These are phyloP conservation scores for Amphiprion ocellaris DNA, from an alignment of 2,113 vertebrate genomes.

Conservation along the genomic window DNA sequence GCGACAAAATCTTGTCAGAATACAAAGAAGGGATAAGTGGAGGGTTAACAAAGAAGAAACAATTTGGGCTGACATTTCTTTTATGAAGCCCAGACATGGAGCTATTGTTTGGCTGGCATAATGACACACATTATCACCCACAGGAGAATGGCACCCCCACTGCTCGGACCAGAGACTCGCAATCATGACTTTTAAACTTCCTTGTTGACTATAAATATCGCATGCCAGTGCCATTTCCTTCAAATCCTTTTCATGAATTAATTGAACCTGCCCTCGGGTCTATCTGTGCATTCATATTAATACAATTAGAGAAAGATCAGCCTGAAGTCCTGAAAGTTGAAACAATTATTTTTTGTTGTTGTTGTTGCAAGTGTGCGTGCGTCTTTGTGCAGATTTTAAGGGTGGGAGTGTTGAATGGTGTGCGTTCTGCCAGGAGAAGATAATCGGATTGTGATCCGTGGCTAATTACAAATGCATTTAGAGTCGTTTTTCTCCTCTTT, in stretches of 20 bases:
- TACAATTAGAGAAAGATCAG: background rate
- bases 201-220: constrained; percentile 7
- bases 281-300: background rate
- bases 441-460: constrained; percentile 69
- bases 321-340: constrained; percentile 52
- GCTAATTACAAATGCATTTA: constrained; percentile 72
- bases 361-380: background rate
- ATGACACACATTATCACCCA: constrained; percentile 57
- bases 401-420: constrained; percentile 68
- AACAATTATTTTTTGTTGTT: background rate
- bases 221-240: background rate
- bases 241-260: background rate
- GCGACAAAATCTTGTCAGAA: constrained; percentile 43
- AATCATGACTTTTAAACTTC: constrained; percentile 25
- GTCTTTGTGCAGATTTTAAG: constrained; percentile 6
- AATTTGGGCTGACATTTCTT: constrained; percentile 40
- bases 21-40: constrained; percentile 47
- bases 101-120: constrained; percentile 45
- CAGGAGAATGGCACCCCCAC: constrained; percentile 25
- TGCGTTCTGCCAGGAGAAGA: constrained; percentile 74
- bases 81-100: constrained; percentile 35
- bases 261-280: background rate
- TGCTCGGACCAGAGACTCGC: constrained; percentile 29
- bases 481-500: constrained; percentile 31
- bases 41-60: constrained; percentile 50